phyloP scores from a whole-genome alignment of 2,888 invertebrate species.

The Tridacna crocea region DNA sequence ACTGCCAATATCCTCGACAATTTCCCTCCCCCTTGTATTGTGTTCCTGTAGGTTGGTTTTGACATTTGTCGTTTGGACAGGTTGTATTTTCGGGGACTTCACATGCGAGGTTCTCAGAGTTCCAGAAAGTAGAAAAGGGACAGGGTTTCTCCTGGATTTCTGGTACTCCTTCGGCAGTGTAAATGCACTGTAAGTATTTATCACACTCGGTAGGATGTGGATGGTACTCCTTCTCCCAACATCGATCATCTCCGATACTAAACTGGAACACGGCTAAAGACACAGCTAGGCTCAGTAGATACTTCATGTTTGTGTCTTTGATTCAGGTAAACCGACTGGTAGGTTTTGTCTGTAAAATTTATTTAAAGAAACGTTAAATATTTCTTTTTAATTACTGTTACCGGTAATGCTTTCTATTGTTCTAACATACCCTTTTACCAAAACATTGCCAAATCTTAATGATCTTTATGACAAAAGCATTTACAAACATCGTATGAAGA shows the following conservation, averaged over 20 bases:
- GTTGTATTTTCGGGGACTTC: slow-evolving; percentile 42
- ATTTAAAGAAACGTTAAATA: background rate
- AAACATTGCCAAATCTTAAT: background rate
- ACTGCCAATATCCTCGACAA: slow-evolving; percentile 74
- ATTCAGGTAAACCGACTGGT: background rate
- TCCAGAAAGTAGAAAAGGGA: slow-evolving; percentile 69
- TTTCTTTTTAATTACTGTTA: background rate
- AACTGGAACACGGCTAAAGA: background rate
- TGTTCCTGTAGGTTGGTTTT: slow-evolving; percentile 4
- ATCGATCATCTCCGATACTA: background rate
- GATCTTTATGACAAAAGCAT: background rate
- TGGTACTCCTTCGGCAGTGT: slow-evolving; percentile 39
- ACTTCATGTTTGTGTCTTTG: background rate
- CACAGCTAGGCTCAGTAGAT: background rate
- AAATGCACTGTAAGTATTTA: slow-evolving; percentile 69
- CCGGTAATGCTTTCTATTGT: background rate
- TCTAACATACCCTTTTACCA: background rate
- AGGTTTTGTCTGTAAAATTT: background rate
- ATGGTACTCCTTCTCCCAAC: slow-evolving; percentile 47
- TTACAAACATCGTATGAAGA: background rate
- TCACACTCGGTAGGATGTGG: slow-evolving; percentile 64
- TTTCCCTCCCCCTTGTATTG: slow-evolving; percentile 47
- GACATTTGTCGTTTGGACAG: slow-evolving; percentile 61
- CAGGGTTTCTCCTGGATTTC: slow-evolving; percentile 60
- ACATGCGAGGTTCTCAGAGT: slow-evolving; percentile 60